A percentile compares a stretch with the other conserved stretches of the same genome.
phyloP scores from a whole-genome alignment of 2,888 invertebrate species.

The Caenorhabditis becei region DNA sequence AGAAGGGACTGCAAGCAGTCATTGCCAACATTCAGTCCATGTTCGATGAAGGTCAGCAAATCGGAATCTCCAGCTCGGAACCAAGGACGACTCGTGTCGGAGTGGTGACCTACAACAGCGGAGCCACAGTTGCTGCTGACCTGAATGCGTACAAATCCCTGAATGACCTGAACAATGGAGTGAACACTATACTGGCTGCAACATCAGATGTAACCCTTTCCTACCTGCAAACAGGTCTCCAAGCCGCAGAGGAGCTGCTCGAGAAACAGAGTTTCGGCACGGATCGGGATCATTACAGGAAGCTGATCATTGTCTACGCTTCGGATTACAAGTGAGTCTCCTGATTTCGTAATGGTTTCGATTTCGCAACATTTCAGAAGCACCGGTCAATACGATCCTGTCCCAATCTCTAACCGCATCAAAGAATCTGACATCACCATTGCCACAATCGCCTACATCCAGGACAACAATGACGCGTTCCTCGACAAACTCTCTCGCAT shows the following conservation, averaged over 20 bases:
- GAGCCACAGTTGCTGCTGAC: conserved; percentile 15
- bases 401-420: conserved; percentile 31
- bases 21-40: conserved; percentile 22
- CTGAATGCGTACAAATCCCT: conserved; percentile 19
- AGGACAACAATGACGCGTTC: conserved; percentile 18
- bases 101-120: conserved; percentile 40
- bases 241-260: conserved; percentile 33
- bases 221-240: conserved; percentile 30
- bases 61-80: conserved; percentile 7
- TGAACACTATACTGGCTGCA: not conserved
- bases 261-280: conserved; percentile 21
- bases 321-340: conserved; percentile 45
- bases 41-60: conserved; percentile 9
- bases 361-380: conserved; percentile 8
- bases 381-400: conserved; percentile 24
- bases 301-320: conserved; percentile 49
- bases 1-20: conserved; percentile 17
- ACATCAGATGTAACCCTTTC: not conserved
- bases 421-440: conserved; percentile 23
- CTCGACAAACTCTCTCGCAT: conserved; percentile 25
- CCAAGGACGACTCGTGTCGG: conserved; percentile 41
- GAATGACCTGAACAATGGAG: conserved; percentile 20
- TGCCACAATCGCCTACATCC: conserved; percentile 38
- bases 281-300: conserved; percentile 34
- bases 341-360: not conserved